Conservation (phyloP, 2,888 invertebrate species). For the Andricus quercusramuli region DNA sequence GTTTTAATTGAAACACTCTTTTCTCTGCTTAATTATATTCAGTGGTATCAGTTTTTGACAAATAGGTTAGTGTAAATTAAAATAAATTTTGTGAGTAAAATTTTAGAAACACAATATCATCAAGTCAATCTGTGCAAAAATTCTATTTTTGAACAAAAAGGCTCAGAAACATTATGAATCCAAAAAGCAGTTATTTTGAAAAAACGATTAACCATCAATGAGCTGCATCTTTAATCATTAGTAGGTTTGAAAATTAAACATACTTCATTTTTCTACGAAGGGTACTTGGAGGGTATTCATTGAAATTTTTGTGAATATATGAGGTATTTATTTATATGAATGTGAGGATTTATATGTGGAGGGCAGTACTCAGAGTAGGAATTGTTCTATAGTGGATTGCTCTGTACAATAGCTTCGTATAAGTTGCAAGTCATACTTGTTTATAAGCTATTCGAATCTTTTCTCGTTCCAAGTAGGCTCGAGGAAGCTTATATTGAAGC, state of each 20-base stretch:
- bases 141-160: no score
- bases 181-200: no score
- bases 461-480: background rate
- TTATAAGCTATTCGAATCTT: background rate
- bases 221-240: no score
- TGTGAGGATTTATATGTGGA: background rate
- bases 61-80: background rate
- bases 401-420: background rate
- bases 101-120: no score
- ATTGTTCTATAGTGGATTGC: constrained; percentile 24
- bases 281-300: no score
- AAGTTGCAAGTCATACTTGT: constrained; percentile 10
- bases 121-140: no score
- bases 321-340: no score
- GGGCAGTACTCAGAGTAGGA: constrained; percentile 5
- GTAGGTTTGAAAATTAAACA: background rate
- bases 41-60: background rate
- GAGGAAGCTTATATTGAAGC: background rate
- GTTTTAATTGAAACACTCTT: background rate
- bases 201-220: no score
- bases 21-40: background rate
- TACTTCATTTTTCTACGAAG: no score
- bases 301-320: no score
- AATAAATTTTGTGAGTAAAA: no score
- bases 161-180: no score